Evolutionary conservation across 1,140 invertebrate species (phyloP).

Genomic region (Diabrotica virgifera): DNA sequence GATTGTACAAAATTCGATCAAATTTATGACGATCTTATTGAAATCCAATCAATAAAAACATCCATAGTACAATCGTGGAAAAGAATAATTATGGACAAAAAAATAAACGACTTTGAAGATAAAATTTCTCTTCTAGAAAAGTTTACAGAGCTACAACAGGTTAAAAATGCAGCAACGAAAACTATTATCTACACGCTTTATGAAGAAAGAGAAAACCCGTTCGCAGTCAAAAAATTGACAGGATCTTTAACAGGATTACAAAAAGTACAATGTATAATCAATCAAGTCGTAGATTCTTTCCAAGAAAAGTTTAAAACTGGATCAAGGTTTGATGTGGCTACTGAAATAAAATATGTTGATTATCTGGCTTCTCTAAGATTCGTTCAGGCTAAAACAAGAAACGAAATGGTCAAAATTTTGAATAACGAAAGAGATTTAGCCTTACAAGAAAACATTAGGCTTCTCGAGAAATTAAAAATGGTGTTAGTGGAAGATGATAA

Average conservation of each 20-base stretch:
- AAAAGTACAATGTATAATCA: constrained; percentile 37
- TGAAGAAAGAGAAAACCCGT: constrained; percentile 27
- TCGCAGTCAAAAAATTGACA: constrained; percentile 36
- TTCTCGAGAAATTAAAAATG: constrained; percentile 33
- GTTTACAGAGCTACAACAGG: constrained; percentile 34
- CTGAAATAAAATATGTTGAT: constrained; percentile 39
- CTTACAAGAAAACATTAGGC: constrained; percentile 27
- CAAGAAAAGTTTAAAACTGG: constrained; percentile 32
- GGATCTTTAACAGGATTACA: constrained; percentile 33
- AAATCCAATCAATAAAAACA: constrained; percentile 31
- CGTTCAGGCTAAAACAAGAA: constrained; percentile 23
- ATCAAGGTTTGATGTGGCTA: constrained; percentile 27
- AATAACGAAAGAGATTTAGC: constrained; percentile 29
- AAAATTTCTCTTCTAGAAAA: constrained; percentile 34
- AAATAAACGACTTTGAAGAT: constrained; percentile 27
- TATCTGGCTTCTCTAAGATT: constrained; percentile 31
- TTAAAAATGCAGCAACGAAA: constrained; percentile 29
- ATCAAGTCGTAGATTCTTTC: constrained; percentile 33
- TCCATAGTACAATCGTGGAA: constrained; percentile 35
- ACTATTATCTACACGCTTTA: constrained; percentile 28
- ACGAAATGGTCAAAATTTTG: constrained; percentile 30
- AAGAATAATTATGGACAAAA: constrained; percentile 31
- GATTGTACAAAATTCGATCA: constrained; percentile 34
- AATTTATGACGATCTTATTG: constrained; percentile 31
- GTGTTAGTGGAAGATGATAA: constrained; percentile 23